These are phyloP conservation scores for Empis stercorea DNA, from an alignment of 2,888 invertebrate genomes.

Conservation along the genomic window DNA sequence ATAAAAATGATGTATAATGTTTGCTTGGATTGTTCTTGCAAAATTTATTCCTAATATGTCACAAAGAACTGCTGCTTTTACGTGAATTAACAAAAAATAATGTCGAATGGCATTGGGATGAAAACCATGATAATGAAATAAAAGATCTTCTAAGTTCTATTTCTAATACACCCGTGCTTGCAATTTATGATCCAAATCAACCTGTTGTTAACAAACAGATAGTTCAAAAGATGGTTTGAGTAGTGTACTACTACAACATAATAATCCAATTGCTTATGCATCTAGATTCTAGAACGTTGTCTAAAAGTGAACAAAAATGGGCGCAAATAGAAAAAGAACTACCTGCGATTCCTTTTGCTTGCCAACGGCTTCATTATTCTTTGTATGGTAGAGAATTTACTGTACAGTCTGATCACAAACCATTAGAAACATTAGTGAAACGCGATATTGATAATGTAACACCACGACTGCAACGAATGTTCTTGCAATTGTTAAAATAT, in stretches of 20 bases:
- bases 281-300: constrained; percentile 24
- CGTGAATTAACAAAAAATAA: constrained; percentile 8
- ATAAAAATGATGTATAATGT: constrained; percentile 5
- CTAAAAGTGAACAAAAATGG: constrained; percentile 21
- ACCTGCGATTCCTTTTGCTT: constrained; percentile 23
- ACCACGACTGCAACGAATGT: constrained; percentile 18
- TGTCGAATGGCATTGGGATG: constrained; percentile 10
- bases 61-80: not conserved
- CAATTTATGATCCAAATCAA: no score
- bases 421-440: no score
- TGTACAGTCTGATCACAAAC: no score
- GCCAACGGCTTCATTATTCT: constrained; percentile 24
- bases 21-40: constrained; percentile 10
- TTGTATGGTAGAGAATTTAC: constrained; percentile 18
- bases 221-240: no score
- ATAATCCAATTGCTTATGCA: constrained; percentile 23
- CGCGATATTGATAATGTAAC: constrained; percentile 20
- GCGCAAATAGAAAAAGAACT: constrained; percentile 31
- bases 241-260: constrained; percentile 23
- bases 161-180: no score
- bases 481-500: no score
- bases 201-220: no score
- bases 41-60: constrained; percentile 14
- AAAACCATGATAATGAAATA: no score
- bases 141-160: no score